These are phyloP conservation scores for Papilio gigon DNA, from an alignment of 2,888 invertebrate species.

Conservation along the genomic window DNA sequence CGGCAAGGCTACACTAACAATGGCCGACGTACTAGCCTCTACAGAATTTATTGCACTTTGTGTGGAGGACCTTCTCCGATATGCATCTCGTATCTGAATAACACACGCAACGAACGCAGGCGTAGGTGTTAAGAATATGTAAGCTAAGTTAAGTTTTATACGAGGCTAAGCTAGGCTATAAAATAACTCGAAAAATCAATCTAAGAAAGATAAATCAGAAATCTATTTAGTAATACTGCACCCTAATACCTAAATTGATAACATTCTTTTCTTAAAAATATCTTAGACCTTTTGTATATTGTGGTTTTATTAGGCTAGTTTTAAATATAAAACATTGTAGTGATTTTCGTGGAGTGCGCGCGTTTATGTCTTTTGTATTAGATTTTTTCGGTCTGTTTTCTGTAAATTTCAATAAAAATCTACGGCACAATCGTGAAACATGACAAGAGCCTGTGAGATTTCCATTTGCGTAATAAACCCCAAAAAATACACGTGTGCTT, in stretches of 20 bases:
- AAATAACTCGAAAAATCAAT: not conserved
- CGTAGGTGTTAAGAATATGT: not conserved
- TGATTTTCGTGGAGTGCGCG: not conserved
- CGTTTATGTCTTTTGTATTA: conserved; percentile 7
- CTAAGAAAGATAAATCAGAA: too few relatives aligned
- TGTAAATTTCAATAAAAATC: not conserved
- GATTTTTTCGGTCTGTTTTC: not conserved
- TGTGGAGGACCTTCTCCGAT: conserved; percentile 31
- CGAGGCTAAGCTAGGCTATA: not conserved
- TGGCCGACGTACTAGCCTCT: conserved; percentile 13
- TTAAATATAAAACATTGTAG: not conserved
- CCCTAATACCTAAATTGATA: too few relatives aligned
- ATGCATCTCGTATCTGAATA: conserved; percentile 23
- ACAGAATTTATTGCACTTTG: conserved; percentile 36
- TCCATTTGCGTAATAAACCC: conserved; percentile 27
- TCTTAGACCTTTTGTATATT: too few relatives aligned
- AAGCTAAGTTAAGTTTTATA: not conserved
- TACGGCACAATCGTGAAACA: conserved; percentile 1
- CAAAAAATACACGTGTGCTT: conserved; percentile 23
- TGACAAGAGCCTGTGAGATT: conserved; percentile 13
- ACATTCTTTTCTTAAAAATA: too few relatives aligned
- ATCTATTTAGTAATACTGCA: too few relatives aligned
- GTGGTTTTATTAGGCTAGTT: too few relatives aligned
- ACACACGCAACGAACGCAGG: not conserved
- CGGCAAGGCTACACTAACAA: conserved; percentile 29